These are phyloP conservation scores for Megaceryle torquata DNA, from an alignment of 2,113 vertebrate species.

Conservation along the genomic window DNA sequence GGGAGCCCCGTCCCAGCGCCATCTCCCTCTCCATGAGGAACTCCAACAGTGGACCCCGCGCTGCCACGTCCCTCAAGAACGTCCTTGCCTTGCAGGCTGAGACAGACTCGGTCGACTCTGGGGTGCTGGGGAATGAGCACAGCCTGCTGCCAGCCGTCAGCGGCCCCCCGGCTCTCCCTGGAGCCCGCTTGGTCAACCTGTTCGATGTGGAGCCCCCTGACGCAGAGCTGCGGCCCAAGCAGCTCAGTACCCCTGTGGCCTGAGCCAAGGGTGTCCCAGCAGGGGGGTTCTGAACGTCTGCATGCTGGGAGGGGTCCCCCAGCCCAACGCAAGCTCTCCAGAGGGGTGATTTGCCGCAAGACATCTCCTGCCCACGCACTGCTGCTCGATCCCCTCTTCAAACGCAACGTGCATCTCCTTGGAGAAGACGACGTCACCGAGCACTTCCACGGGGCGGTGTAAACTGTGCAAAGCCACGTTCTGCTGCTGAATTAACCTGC, in stretches of 20 bases:
- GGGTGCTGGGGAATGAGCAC: slow-evolving; percentile 38
- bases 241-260: slow-evolving; percentile 72
- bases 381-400: not conserved
- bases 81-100: slow-evolving; percentile 73
- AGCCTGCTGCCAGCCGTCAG: not conserved
- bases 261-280: not conserved
- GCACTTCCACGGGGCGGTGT: not conserved
- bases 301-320: not conserved
- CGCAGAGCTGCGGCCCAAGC: slow-evolving; percentile 67
- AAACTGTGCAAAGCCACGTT: not conserved
- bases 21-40: slow-evolving; percentile 90
- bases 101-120: slow-evolving; percentile 70
- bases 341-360: rapidly evolving
- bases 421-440: rapidly evolving
- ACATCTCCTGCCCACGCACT: rapidly evolving
- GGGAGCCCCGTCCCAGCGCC: slow-evolving; percentile 72
- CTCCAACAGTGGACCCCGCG: slow-evolving; percentile 81
- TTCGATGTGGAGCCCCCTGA: slow-evolving; percentile 64
- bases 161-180: not conserved
- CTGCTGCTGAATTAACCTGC: not conserved
- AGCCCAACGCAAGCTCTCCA: rapidly evolving
- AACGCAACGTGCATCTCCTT: rapidly evolving
- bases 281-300: rapidly evolving
- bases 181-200: slow-evolving; percentile 68
- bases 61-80: slow-evolving; percentile 68